Conservation (phyloP, 2,888 invertebrate genomes). For the Ferdinandea cuprea region DNA sequence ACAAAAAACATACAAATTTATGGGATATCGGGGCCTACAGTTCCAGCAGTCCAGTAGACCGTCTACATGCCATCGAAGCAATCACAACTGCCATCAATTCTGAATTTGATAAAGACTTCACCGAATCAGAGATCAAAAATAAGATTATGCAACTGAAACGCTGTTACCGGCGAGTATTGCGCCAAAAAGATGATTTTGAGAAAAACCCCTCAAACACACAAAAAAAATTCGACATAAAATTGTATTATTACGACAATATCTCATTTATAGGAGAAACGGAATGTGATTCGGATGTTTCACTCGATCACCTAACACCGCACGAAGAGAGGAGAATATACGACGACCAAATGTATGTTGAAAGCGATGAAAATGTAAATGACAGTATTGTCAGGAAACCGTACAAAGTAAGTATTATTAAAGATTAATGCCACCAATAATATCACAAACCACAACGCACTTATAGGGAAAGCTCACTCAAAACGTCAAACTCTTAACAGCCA, state of each 20-base stretch:
- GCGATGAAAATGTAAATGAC: neutral
- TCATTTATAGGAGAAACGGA: constrained; percentile 1
- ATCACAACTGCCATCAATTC: neutral
- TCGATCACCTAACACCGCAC: neutral
- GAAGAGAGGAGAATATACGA: neutral
- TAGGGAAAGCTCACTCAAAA: neutral
- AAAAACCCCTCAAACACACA: constrained; percentile 6
- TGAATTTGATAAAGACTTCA: neutral
- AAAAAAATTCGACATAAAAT: neutral
- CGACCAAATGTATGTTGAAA: neutral
- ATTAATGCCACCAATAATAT: neutral
- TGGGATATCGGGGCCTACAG: neutral
- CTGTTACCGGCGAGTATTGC: neutral
- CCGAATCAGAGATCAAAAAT: neutral
- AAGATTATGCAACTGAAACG: neutral
- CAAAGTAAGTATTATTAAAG: neutral
- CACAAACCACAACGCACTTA: neutral
- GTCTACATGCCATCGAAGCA: neutral
- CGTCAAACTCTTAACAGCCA: neutral
- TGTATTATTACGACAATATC: constrained; percentile 48
- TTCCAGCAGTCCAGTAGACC: neutral
- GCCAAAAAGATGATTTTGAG: constrained; percentile 18
- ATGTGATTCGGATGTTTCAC: neutral
- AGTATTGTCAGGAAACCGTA: neutral
- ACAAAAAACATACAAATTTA: constrained; percentile 1